phyloP scores from a whole-genome alignment of 2,113 vertebrate genomes.

The Theropithecus gelada region DNA sequence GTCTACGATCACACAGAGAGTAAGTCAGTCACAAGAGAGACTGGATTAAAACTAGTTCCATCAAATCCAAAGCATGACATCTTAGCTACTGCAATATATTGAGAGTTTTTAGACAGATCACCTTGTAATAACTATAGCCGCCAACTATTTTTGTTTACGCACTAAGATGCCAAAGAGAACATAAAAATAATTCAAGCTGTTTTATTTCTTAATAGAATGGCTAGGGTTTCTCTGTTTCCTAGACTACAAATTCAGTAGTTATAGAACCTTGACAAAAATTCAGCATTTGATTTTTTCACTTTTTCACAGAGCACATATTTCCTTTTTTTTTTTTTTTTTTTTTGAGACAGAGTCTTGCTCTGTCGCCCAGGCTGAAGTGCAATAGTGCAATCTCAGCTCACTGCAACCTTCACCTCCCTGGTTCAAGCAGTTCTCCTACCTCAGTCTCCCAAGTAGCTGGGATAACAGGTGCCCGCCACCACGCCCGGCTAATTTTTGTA shows the following conservation, averaged over 20 bases:
- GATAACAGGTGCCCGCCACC: no score
- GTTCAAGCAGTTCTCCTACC: no score
- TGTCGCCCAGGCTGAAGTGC: no score
- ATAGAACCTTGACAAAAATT: background rate
- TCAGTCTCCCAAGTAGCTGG: no score
- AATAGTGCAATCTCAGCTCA: no score
- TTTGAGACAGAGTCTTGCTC: background rate
- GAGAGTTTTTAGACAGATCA: background rate
- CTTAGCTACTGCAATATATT: background rate
- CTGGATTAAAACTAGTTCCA: constrained; percentile 1
- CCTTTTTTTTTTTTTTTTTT: no score
- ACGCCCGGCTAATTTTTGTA: no score
- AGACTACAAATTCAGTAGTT: background rate
- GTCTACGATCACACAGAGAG: background rate
- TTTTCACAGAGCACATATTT: background rate
- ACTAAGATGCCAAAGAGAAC: background rate
- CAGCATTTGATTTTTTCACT: background rate
- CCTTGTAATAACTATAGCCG: background rate
- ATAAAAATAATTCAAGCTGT: background rate
- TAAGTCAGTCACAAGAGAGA: background rate
- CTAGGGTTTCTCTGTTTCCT: background rate
- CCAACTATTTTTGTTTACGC: background rate
- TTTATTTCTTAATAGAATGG: background rate
- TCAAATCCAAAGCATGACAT: background rate
- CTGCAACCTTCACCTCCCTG: no score